phyloP scores from a whole-genome alignment of 2,113 vertebrate genomes.

The Chlorodrepanis virens region DNA sequence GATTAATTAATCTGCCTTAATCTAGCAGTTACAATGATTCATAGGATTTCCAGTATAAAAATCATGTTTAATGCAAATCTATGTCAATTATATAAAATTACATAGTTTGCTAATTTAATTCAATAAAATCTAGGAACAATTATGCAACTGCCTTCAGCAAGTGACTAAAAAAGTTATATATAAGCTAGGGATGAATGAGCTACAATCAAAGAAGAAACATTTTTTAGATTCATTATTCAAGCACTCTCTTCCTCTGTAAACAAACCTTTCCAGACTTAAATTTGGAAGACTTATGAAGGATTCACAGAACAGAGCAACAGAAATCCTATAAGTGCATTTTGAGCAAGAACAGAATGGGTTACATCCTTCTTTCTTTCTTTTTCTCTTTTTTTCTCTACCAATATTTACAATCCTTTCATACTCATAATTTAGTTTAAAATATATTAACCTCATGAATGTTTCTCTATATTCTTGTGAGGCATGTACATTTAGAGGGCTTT shows the following conservation, averaged over 20 bases:
- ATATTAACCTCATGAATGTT: not conserved
- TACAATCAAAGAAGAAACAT: not conserved
- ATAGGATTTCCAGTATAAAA: not conserved
- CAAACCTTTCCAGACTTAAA: not conserved
- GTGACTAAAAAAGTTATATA: not conserved
- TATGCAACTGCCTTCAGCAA: not conserved
- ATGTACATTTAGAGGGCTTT: not conserved
- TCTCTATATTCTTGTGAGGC: not conserved
- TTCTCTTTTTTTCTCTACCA: not conserved
- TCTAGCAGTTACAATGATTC: not conserved
- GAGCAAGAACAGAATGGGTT: not conserved
- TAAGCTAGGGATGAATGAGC: not conserved
- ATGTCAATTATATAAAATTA: not conserved
- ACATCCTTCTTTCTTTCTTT: not conserved
- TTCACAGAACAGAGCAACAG: not conserved
- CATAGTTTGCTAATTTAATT: not conserved
- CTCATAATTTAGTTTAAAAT: not conserved
- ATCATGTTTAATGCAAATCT: not conserved
- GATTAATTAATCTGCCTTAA: not conserved
- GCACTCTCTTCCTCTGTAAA: not conserved
- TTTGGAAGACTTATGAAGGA: not conserved
- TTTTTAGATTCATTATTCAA: not conserved
- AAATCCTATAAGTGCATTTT: not conserved
- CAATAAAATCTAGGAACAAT: not conserved
- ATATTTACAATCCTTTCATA: not conserved